Percentiles rank a stretch among this genome's conserved stretches.
Evolutionary conservation across 2,113 vertebrate genomes (phyloP).

Genomic region (Sakesphorus luctuosus): DNA sequence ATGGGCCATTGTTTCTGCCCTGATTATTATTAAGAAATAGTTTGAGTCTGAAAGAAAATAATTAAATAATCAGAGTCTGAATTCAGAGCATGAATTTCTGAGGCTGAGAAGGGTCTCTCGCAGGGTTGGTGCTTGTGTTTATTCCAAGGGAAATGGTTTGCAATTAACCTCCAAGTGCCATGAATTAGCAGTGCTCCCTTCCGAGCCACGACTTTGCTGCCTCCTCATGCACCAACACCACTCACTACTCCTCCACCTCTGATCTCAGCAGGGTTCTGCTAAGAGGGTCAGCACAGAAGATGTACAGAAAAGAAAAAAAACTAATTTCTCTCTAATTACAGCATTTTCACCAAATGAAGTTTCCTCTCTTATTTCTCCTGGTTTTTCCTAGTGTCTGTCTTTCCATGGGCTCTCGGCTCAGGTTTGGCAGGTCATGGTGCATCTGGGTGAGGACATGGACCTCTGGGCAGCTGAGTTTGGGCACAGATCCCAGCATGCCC

Average conservation of each 20-base stretch:
- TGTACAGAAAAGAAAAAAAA: not conserved
- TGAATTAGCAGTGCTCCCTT: not conserved
- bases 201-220: not conserved
- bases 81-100: not conserved
- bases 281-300: not conserved
- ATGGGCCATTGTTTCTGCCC: slow-evolving; percentile 11
- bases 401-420: not conserved
- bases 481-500: accelerated
- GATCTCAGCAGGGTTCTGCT: not conserved
- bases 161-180: not conserved
- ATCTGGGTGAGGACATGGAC: not conserved
- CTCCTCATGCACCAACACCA: not conserved
- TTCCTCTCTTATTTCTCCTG: not conserved
- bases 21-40: not conserved
- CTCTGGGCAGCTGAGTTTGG: not conserved
- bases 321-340: not conserved
- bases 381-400: not conserved
- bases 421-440: no score
- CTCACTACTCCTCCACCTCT: not conserved
- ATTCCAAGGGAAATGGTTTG: not conserved
- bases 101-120: not conserved
- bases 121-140: not conserved
- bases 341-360: not conserved
- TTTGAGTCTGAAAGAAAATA: not conserved
- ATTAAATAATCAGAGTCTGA: not conserved